A percentile compares a stretch with the other conserved stretches of the same genome.
These are phyloP conservation scores for Elymnias hypermnestra DNA, from an alignment of 1,140 invertebrate species.

Conservation along the genomic window DNA sequence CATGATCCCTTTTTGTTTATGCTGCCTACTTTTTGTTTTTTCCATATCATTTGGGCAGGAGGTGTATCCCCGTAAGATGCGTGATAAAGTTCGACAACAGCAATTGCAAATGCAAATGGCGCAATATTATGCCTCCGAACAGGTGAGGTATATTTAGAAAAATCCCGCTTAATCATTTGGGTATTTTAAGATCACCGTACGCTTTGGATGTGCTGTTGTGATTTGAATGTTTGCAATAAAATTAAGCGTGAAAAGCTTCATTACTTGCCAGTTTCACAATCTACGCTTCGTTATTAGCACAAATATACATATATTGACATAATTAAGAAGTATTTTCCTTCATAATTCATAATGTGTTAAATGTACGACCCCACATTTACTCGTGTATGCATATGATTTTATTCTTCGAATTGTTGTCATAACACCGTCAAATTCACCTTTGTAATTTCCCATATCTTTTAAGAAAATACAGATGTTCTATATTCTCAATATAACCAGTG, in stretches of 20 bases:
- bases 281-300: no score
- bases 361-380: no score
- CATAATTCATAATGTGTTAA: no score
- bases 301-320: no score
- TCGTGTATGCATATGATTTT: no score
- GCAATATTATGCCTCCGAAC: conserved; percentile 73
- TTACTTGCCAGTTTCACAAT: conserved; percentile 30
- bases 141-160: conserved; percentile 70
- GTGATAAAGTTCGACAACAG: conserved; percentile 80
- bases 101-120: conserved; percentile 75
- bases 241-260: conserved; percentile 44
- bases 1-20: conserved; percentile 71
- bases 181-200: conserved; percentile 45
- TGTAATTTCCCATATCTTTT: no score
- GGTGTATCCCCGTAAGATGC: conserved; percentile 84
- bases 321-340: no score
- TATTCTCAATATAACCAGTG: no score
- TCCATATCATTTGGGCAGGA: conserved; percentile 78
- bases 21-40: conserved; percentile 74
- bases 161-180: conserved; percentile 54
- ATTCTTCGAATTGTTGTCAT: no score
- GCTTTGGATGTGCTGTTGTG: conserved; percentile 74
- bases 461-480: no score
- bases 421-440: no score
- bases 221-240: conserved; percentile 34